These are phyloP conservation scores for Merops nubicus DNA, from an alignment of 2,113 vertebrate species.

Conservation along the genomic window DNA sequence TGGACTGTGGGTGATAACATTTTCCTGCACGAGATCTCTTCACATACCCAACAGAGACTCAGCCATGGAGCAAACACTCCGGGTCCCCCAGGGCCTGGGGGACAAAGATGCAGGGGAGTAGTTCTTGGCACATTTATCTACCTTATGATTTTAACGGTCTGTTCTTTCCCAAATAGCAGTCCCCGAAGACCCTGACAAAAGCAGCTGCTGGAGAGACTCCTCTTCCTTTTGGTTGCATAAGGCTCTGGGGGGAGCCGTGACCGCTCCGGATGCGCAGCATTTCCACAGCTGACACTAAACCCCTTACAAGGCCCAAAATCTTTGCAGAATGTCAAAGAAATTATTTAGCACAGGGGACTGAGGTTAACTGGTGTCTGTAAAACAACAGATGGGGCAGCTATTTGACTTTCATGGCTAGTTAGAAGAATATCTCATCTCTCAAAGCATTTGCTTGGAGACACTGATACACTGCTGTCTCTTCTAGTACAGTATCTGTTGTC, in stretches of 20 bases:
- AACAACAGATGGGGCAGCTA: neutral
- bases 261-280: neutral
- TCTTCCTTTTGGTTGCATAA: neutral
- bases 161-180: neutral
- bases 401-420: neutral
- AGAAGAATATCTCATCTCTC: neutral
- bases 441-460: neutral
- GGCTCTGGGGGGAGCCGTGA: neutral
- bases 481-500: neutral
- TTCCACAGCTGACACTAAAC: neutral
- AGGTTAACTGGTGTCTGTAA: neutral
- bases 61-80: neutral
- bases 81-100: neutral
- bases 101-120: neutral
- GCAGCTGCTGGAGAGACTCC: neutral
- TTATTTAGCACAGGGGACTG: neutral
- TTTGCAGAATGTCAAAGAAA: neutral
- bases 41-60: neutral
- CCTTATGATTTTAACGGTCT: neutral
- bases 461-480: neutral
- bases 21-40: rapidly evolving
- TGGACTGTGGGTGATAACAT: rapidly evolving
- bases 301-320: neutral
- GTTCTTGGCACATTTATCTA: neutral
- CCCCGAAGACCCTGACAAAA: neutral